Evolutionary conservation across 92 coral and sea anemone genomes (phyloP).

Genomic region (Zoanthus sociatus): DNA sequence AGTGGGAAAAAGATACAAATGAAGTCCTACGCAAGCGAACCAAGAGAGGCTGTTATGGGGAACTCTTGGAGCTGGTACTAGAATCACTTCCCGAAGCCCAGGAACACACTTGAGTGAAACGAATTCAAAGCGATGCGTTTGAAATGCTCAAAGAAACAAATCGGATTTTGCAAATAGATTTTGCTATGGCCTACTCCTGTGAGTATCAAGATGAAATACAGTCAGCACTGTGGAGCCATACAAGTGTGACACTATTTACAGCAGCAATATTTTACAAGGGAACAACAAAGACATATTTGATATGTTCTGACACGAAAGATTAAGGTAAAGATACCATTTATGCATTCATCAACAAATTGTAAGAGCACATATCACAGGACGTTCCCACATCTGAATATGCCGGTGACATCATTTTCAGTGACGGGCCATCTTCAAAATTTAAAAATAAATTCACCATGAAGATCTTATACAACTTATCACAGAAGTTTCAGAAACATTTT

Average conservation of each 20-base stretch:
- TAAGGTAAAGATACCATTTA: no score
- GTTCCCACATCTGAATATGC: no score
- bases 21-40: constrained; percentile 48
- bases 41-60: constrained; percentile 58
- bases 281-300: no score
- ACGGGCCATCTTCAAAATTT: no score
- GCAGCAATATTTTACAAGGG: no score
- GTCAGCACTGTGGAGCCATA: constrained; percentile 31
- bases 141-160: constrained; percentile 44
- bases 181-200: constrained; percentile 58
- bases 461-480: no score
- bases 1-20: constrained; percentile 54
- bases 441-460: no score
- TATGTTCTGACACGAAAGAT: no score
- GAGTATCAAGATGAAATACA: constrained; percentile 43
- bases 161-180: constrained; percentile 59
- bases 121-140: constrained; percentile 16
- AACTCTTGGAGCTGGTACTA: constrained; percentile 51
- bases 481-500: no score
- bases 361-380: no score
- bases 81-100: constrained; percentile 64
- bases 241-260: no score
- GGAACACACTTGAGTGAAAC: constrained; percentile 55
- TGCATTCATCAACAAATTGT: no score
- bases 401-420: neutral